Evolutionary conservation across 1,140 invertebrate genomes (phyloP).

Genomic region (Phenacoccus solenopsis): DNA sequence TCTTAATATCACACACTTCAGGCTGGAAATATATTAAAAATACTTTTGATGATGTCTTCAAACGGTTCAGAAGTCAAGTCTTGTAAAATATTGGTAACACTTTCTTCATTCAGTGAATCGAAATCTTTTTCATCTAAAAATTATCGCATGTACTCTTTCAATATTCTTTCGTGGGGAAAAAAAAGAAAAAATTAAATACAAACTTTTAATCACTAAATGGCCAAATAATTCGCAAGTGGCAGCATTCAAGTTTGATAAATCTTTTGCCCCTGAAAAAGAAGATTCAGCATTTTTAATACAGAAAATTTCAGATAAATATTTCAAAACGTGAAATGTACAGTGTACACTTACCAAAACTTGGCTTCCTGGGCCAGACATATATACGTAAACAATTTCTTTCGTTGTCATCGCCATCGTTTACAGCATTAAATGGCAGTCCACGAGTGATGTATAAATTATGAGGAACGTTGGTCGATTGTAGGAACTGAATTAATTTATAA

Average conservation of each 20-base stretch:
- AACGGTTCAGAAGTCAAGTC: neutral
- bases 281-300: neutral
- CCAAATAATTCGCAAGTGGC: slow-evolving; percentile 54
- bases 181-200: neutral
- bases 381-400: slow-evolving; percentile 40
- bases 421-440: slow-evolving; percentile 24
- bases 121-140: neutral
- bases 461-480: slow-evolving; percentile 43
- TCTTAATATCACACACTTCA: neutral
- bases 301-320: neutral
- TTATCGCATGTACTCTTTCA: no score
- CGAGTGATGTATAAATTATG: slow-evolving; percentile 56
- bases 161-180: no score
- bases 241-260: slow-evolving; percentile 41
- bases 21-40: neutral
- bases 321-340: neutral
- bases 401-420: neutral
- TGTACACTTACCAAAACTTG: slow-evolving; percentile 32
- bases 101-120: neutral
- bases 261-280: slow-evolving; percentile 38
- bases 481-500: slow-evolving; percentile 37
- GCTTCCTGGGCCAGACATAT: slow-evolving; percentile 49
- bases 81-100: neutral
- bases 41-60: neutral
- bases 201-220: slow-evolving; percentile 49